These are phyloP conservation scores for fruit fly (Drosophila melanogaster) DNA, from an alignment of 1,140 invertebrate genomes.

Conservation along the genomic window Release_6_plus_ISO1_MT NC_004354.4:8776501-8777000, in stretches of 20 bases:
- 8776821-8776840: too few species aligned
- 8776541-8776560: constrained; percentile 2
- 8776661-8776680: constrained; percentile 69
- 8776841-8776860: background rate
- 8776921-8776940: constrained; percentile 33
- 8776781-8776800: constrained; percentile 76
- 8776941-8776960: constrained; percentile 54
- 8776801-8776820: background rate
- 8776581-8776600: constrained; percentile 9
- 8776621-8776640: constrained; percentile 82
- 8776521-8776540: constrained; percentile 9
- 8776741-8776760: constrained; percentile 79
- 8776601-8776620: constrained; percentile 10
- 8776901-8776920: constrained; percentile 24
- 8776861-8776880: constrained; percentile 21
- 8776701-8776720: background rate
- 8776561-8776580: constrained; percentile 6
- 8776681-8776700: background rate
- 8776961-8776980: constrained; percentile 56
- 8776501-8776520: constrained; percentile 57
- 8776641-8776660: constrained; percentile 82
- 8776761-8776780: constrained; percentile 81
- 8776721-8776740: constrained; percentile 14
- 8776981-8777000: constrained; percentile 69
- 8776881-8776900: too few species aligned